Base-by-base conservation (phyloP, 2,888 invertebrate species). In the Eupithecia subfuscata region DNA sequence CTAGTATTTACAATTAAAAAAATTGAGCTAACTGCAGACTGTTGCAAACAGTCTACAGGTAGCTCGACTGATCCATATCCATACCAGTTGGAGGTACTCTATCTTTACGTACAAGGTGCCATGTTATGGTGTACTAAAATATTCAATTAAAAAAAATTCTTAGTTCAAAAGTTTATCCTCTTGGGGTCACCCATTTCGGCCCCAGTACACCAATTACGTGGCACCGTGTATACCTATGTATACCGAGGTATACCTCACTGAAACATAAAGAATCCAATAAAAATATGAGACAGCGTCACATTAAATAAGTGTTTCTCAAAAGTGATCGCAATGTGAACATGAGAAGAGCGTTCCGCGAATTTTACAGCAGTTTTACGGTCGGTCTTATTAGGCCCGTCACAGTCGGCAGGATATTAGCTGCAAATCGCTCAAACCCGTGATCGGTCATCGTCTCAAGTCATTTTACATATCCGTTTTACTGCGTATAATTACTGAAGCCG, bases 401-500 rank as follows among this genome's bases (percentile, higher is more conserved):
- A 90, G 87, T 86, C 87, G 87, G 86, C 89, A 92, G 91, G 90
- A 90, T 90, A 92, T 92, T 91, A 89, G 88, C 89, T 86, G 89
- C 90, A 90, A 92, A 90, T 90, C 86, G 87, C 83, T 84, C 84
- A 82, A 86, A 84, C 84, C 84, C 82, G 84, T 85, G 84, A 90
- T 90, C 88, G 88, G 89, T 89, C 89, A 90, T 89, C 89, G 89
- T 90, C 87, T 81, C 74, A 81, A 90, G 90, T 86, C 86, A 87
- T 91, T 91, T 91, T 89, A 90, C 90, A 91, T 90, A 92, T 92
- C 90, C 90, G 90, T 90, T 92, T 91, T 89, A 91, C 88, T 89
- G 89, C 88, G 88, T 88, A 88, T 91, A 92, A 92, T 92, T 91
- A 90, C 88, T 89, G 83, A 88, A 91, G 86, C 84, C 86, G 84